Percentiles rank a stretch among this genome's conserved stretches.
Evolutionary conservation across 2,888 invertebrate species (phyloP).

Genomic region (Drosophila macrospina): DNA sequence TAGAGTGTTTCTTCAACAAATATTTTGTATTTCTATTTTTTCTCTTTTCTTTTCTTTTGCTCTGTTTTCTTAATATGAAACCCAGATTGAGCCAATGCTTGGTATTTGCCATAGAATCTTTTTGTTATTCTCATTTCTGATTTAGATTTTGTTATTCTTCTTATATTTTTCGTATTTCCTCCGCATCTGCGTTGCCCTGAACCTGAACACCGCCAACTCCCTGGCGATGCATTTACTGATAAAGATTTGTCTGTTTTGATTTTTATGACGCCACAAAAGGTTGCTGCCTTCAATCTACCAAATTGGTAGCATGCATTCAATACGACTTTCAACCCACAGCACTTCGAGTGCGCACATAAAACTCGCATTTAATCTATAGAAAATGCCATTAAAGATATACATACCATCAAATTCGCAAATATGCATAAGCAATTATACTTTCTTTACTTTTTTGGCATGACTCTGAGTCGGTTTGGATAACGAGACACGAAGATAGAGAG

Average conservation of each 20-base stretch:
- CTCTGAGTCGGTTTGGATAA: slow-evolving; percentile 27
- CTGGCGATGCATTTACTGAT: slow-evolving; percentile 68
- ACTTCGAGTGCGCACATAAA: slow-evolving; percentile 53
- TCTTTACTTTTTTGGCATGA: slow-evolving; percentile 1
- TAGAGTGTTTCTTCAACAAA: slow-evolving; percentile 23
- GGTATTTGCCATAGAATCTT: slow-evolving; percentile 32
- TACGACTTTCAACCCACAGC: slow-evolving; percentile 20
- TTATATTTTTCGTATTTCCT: background rate
- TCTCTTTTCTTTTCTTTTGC: slow-evolving; percentile 24
- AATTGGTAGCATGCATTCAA: slow-evolving; percentile 48
- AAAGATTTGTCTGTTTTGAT: slow-evolving; percentile 77
- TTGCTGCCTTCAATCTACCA: slow-evolving; percentile 51
- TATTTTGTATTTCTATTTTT: slow-evolving; percentile 21
- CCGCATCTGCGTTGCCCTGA: background rate
- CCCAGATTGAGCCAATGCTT: slow-evolving; percentile 25
- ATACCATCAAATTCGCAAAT: slow-evolving; percentile 54
- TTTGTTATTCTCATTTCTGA: slow-evolving; percentile 21
- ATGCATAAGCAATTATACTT: slow-evolving; percentile 60
- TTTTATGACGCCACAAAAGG: slow-evolving; percentile 76
- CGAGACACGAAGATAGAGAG: slow-evolving; percentile 5
- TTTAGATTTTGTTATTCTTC: background rate
- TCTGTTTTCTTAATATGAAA: slow-evolving; percentile 42
- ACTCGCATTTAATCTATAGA: slow-evolving; percentile 58
- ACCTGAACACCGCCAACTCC: slow-evolving; percentile 2
- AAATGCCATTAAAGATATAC: slow-evolving; percentile 54